Evolutionary conservation across 2,888 invertebrate species (phyloP), one percentile per base, ranked within the genome.

Genomic region (Cheilosia scutellata): DNA sequence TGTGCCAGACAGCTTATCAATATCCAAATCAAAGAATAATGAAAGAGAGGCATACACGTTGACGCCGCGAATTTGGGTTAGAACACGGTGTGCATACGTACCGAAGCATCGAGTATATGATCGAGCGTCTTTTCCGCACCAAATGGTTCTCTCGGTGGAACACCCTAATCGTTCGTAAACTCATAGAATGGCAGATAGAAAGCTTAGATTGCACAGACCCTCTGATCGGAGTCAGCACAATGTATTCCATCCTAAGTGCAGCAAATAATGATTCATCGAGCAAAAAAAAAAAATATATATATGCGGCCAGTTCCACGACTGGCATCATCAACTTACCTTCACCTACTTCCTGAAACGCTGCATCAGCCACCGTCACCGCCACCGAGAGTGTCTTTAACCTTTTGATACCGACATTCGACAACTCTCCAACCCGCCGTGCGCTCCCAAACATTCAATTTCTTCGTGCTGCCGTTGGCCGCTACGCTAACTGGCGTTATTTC

Each of bases 321-420:
- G 79, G 71, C 79, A 87, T 78, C 88, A 86, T 83, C 83, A 87
- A 87, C 87, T 88, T 88, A 88, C 88, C 88, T 88, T 88, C 88
- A 88, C 88, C 88, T 88, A 88, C 83, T 88, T 88, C 87, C 83
- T 83, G 87, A 70, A 82, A 79, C 62, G 51, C 68, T 68, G 83
- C 55, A 78, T 70, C 74, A 74, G 51, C 68, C 74, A 62, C 53
- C 60, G 55, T 42, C 68, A 60, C 47, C 62, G 42, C 62, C 57
- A 63, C 33, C 62, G 58, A 75, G 57, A 75, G 57, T 79, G 84
- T 79, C 79, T 84, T 80, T 79, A 84, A 84, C 79, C 80, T 86
- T 82, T 86, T 72, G 82, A 66, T 86, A 71, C 79, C 62, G n/a
- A 44, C 55, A n/a, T 27, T 5, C 42, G 6, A 57, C 29, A 55